Evolutionary conservation across 2,797 vertebrate species (phyloP), one percentile per base, ranked within the genome.

Genomic region (Cuculus canorus): DNA sequence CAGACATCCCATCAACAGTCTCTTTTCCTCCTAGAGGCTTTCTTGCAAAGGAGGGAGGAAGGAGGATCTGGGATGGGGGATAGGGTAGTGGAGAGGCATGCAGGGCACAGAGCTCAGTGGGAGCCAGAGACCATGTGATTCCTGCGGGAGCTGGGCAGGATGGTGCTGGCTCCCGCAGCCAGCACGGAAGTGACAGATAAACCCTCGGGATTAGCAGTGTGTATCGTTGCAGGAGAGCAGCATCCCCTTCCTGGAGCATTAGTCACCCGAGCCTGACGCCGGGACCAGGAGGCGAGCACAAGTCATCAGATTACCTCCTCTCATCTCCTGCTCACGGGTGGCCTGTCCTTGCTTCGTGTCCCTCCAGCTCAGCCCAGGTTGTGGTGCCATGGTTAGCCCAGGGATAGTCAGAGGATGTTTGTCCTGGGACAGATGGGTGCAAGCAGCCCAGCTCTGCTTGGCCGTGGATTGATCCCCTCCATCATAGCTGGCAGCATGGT

Each of bases 131-230:
- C 80, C 17, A 1, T 3, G 57, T 1, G 7, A 2, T 69, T 64
- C 69, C 69, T 2, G 1, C 4, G 4, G 59, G 53, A 63, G 78
- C 48, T 3, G 3, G 52, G 17, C 77, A 39, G 77, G 76, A 56
- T 53, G 69, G 56, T 18, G 66, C 90, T 48, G 90, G 76, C 50
- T 75, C 27, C 80, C 3, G 4, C 81, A n/a, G 78, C 35, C 39
- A 0, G 48, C 2, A 1, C 47, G 94, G 91, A 97, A 78, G 90
- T 56, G 72, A 54, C 93, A 86, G 90, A 81, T 92, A 73, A 93
- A 92, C 41, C 59, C 41, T 1, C 1, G 33, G 93, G 95, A 96
- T 96, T 97, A 97, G 77, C 94, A 92, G 92, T 43, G 48, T 32
- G 75, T 93, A 13, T 5, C 9, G 2, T 96, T 71, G 69, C 96